phyloP scores from a whole-genome alignment of 2,797 vertebrate genomes.

The Macrochelys suwanniensis region DNA sequence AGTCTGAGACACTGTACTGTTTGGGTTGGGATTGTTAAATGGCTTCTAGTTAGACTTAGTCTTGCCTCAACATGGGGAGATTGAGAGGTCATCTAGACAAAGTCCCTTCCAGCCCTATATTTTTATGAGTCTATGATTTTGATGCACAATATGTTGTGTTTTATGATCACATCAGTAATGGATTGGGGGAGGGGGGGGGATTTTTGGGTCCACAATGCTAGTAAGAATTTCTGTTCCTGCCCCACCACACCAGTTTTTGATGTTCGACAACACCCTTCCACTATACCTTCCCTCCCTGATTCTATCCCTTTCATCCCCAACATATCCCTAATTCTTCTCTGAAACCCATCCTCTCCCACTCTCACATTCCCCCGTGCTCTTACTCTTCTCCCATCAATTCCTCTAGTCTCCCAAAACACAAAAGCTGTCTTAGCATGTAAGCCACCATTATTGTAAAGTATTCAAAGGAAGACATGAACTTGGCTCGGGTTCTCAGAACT shows the following conservation, averaged over 20 bases:
- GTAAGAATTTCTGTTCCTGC: neutral
- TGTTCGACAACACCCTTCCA: neutral
- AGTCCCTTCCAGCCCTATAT: neutral
- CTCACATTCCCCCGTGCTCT: neutral
- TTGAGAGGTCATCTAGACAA: neutral
- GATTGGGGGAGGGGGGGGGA: no score
- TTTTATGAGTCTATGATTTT: neutral
- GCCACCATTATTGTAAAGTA: neutral
- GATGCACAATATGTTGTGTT: neutral
- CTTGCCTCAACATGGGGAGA: neutral
- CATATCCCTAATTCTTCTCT: neutral
- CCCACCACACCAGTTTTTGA: neutral
- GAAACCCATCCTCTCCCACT: neutral
- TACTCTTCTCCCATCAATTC: neutral
- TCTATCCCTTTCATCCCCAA: neutral
- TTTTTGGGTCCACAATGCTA: neutral
- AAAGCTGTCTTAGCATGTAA: neutral
- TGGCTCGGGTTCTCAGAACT: neutral
- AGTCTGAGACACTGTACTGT: neutral
- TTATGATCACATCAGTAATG: no score
- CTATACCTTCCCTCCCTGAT: neutral
- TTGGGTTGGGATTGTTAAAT: neutral
- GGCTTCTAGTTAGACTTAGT: neutral
- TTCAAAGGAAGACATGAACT: neutral
- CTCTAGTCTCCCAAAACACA: neutral